Evolutionary conservation across 2,797 vertebrate species (phyloP).

Genomic region (Caiman crocodilus): DNA sequence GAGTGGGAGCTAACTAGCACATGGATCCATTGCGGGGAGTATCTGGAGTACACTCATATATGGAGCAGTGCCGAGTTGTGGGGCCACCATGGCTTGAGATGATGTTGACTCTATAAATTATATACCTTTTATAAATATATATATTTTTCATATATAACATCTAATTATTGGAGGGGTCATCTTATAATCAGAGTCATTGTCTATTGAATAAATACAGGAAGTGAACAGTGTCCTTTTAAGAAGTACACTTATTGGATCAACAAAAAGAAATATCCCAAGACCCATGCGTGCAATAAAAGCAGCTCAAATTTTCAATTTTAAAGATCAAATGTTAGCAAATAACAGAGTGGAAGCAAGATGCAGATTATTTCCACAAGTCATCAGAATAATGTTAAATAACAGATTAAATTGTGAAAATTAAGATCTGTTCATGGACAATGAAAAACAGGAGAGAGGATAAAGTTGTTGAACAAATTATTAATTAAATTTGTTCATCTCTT

Average conservation of each 20-base stretch:
- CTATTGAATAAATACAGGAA: too few species aligned
- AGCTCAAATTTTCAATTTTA: background rate
- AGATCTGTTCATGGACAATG: background rate
- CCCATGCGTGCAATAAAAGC: background rate
- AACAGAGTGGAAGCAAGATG: background rate
- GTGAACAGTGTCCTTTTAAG: background rate
- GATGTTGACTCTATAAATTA: too few species aligned
- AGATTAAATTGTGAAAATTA: background rate
- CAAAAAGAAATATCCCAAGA: background rate
- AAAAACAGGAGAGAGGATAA: background rate
- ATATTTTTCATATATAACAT: too few species aligned
- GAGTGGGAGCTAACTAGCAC: too few species aligned
- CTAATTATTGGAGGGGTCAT: too few species aligned
- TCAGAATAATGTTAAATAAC: background rate
- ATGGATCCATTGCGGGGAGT: too few species aligned
- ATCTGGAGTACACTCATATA: too few species aligned
- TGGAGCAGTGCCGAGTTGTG: too few species aligned
- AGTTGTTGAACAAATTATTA: rapidly evolving
- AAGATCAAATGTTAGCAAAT: background rate
- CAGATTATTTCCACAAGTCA: background rate
- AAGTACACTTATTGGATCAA: background rate
- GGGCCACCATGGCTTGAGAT: too few species aligned
- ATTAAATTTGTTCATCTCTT: background rate
- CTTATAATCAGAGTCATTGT: too few species aligned
- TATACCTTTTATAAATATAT: too few species aligned